Base-by-base conservation (phyloP, 1,140 invertebrate species). In the Lethocerus indicus region DNA sequence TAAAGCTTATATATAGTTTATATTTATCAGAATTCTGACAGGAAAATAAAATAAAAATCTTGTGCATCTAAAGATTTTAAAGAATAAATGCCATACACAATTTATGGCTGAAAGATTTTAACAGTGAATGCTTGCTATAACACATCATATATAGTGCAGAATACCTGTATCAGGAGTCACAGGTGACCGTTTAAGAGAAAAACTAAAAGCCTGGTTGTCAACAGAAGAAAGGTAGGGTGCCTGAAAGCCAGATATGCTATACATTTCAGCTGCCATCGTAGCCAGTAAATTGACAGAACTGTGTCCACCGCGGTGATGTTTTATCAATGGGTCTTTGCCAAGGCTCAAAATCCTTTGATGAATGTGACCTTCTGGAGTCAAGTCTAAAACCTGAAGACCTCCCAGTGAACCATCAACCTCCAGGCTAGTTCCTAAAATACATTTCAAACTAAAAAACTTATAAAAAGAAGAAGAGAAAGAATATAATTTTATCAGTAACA, bases 321-420 rank as follows among this genome's bases (percentile, higher is more conserved):
- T 72, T 4, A 71, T 67, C 2, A 79, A 55, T 0, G 75, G 81
- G 65, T 87, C 84, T 46, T 79, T 71, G 2, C 90, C 90, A 13
- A 93, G 83, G 51, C 83, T 82, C 39, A 94, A 65, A 51, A 93
- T 84, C 47, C 85, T 69, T 60, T 89, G 81, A 68, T 93, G 87
- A 40, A 78, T 70, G 45, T 79, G 78, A 0, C 81, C 83, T 58
- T 85, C 87, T 6, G 81, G 75, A 13, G 87, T 90, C 41, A 94
- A 76, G 65, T 94, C 88, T n/a, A 91, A 67, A 32, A 87, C 74
- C 62, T 94, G 90, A 28, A 95, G 70, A 9, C 90, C 90, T 42
- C 89, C 90, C 20, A 96, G 68, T 1, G 86, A 90, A 0, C 90
- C 91, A 54, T 80, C 74, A 45, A 90, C 75, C 35, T 70, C 63